Evolutionary conservation across 2,797 vertebrate genomes (phyloP).

Genomic region (Glossophaga mutica): DNA sequence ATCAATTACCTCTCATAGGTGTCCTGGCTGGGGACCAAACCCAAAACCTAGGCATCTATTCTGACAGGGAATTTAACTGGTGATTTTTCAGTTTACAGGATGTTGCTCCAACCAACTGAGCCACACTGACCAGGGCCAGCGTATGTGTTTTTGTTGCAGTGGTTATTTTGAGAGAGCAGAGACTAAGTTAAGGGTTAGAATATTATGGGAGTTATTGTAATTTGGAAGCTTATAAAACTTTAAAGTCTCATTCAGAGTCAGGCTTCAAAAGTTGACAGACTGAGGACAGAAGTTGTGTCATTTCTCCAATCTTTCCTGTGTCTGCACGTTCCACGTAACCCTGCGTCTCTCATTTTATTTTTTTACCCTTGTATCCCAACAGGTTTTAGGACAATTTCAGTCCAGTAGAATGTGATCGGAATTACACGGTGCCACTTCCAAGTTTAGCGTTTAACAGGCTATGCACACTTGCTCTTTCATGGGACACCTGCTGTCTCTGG

Average conservation of each 20-base stretch:
- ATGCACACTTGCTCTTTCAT: accelerated
- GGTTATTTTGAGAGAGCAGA: not conserved
- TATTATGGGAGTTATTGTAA: not conserved
- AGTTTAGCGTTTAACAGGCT: not conserved
- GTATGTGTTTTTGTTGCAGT: not conserved
- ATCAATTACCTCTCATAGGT: not conserved
- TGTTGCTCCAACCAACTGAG: not conserved
- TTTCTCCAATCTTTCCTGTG: not conserved
- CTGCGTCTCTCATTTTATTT: not conserved
- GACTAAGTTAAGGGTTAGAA: not conserved
- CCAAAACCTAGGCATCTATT: not conserved
- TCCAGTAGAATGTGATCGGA: not conserved
- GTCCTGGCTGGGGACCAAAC: not conserved
- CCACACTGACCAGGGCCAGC: not conserved
- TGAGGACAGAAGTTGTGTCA: not conserved
- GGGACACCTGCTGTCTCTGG: accelerated
- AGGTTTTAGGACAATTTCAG: not conserved
- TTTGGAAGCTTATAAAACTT: not conserved
- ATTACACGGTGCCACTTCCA: not conserved
- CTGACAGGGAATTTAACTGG: not conserved
- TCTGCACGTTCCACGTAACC: accelerated
- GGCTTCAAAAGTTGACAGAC: not conserved
- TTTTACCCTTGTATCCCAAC: not conserved
- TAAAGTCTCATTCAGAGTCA: not conserved
- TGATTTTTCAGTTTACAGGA: not conserved